phyloP scores from a whole-genome alignment of 2,113 vertebrate species.

The Dipodomys ordii region DNA sequence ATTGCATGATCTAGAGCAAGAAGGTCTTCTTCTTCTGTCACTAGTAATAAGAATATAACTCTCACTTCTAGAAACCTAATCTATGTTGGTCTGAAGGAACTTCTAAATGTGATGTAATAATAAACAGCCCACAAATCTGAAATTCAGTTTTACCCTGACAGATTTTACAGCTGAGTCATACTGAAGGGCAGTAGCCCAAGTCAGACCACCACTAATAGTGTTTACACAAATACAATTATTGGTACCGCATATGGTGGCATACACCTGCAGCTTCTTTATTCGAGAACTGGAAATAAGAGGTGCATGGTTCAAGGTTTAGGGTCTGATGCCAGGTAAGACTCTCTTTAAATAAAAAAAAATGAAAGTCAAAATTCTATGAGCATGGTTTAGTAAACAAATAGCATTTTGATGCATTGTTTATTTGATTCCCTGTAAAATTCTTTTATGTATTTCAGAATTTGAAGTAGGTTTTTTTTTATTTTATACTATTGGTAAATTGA shows the following conservation, averaged over 20 bases:
- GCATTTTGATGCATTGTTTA: not conserved
- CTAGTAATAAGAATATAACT: not conserved
- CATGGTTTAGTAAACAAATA: too few species aligned
- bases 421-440: not conserved
- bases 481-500: not conserved
- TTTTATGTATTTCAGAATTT: not conserved
- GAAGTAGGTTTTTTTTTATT: not conserved
- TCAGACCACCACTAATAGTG: not conserved
- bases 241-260: too few species aligned
- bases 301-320: too few species aligned
- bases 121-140: not conserved
- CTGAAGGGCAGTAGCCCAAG: not conserved
- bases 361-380: too few species aligned
- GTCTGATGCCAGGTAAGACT: too few species aligned
- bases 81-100: accelerated
- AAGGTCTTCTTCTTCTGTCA: not conserved
- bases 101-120: not conserved
- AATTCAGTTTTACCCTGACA: not conserved
- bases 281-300: too few species aligned
- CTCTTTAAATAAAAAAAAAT: too few species aligned
- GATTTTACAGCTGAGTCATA: not conserved
- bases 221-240: not conserved
- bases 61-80: not conserved
- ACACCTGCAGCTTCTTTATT: too few species aligned
- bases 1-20: not conserved